Conservation (phyloP, 2,888 invertebrate genomes). For the Zeuzera pyrina region DNA sequence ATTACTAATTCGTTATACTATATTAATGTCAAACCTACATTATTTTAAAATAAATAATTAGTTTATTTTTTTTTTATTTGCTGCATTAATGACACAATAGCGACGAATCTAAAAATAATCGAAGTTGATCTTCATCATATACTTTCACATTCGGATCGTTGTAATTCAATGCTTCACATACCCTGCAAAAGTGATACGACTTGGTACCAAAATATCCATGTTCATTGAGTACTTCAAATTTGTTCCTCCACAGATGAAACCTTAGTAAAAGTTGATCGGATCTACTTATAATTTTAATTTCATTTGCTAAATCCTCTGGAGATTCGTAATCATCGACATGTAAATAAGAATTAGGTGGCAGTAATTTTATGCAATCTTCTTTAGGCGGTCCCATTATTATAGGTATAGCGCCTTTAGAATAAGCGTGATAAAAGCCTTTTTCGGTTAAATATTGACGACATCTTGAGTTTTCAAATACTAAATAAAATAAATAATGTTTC, state of each 20-base stretch:
- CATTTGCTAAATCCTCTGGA: slow-evolving; percentile 62
- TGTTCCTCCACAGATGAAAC: slow-evolving; percentile 74
- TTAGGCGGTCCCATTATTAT: slow-evolving; percentile 75
- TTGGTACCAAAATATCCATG: slow-evolving; percentile 77
- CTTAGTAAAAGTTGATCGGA: slow-evolving; percentile 35
- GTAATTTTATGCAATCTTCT: slow-evolving; percentile 57
- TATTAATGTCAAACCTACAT: too few species aligned
- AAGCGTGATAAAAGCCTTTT: slow-evolving; percentile 79
- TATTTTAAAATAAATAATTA: too few species aligned
- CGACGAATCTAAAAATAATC: slow-evolving; percentile 2
- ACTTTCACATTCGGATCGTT: slow-evolving; percentile 44
- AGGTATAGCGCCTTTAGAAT: slow-evolving; percentile 75
- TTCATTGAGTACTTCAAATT: slow-evolving; percentile 74
- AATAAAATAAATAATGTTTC: slow-evolving; percentile 76
- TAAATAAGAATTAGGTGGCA: slow-evolving; percentile 77
- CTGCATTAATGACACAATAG: neutral
- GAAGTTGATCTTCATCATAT: slow-evolving; percentile 22
- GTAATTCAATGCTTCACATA: slow-evolving; percentile 79
- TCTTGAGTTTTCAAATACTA: slow-evolving; percentile 80
- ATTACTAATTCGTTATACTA: too few species aligned
- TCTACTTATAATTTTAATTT: slow-evolving; percentile 58
- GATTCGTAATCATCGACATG: slow-evolving; percentile 70
- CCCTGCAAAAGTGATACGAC: slow-evolving; percentile 75
- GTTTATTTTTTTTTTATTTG: neutral
- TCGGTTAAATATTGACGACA: slow-evolving; percentile 81